Percentiles rank a stretch among this genome's conserved stretches.
These are phyloP conservation scores for Baryphthengus martii DNA, from an alignment of 2,113 vertebrate species.

Conservation along the genomic window DNA sequence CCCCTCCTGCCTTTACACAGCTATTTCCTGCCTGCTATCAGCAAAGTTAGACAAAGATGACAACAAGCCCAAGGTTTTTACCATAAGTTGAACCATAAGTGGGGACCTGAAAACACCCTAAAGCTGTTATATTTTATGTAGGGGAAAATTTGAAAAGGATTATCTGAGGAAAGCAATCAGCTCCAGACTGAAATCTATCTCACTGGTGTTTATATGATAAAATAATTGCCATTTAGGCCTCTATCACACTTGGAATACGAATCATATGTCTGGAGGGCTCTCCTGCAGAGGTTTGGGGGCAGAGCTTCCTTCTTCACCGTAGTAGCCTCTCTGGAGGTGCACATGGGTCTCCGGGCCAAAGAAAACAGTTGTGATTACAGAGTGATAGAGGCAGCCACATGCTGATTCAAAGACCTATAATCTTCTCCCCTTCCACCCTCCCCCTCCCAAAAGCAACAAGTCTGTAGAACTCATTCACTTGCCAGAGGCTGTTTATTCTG, in stretches of 20 bases:
- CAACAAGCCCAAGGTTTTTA: slow-evolving; percentile 57
- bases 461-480: slow-evolving; percentile 62
- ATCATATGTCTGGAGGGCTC: slow-evolving; percentile 64
- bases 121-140: slow-evolving; percentile 65
- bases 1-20: slow-evolving; percentile 70
- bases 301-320: slow-evolving; percentile 49
- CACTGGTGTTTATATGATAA: slow-evolving; percentile 67
- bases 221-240: slow-evolving; percentile 74
- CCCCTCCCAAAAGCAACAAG: slow-evolving; percentile 59
- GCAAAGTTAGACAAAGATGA: slow-evolving; percentile 67
- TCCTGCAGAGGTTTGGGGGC: slow-evolving; percentile 49
- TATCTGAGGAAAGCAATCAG: slow-evolving; percentile 61
- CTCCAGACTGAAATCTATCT: slow-evolving; percentile 65
- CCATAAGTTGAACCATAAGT: slow-evolving; percentile 61
- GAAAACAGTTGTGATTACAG: slow-evolving; percentile 70
- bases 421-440: slow-evolving; percentile 35
- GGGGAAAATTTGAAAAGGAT: slow-evolving; percentile 65
- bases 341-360: slow-evolving; percentile 58
- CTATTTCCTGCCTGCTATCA: slow-evolving; percentile 79
- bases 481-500: slow-evolving; percentile 75
- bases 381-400: slow-evolving; percentile 64
- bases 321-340: slow-evolving; percentile 62
- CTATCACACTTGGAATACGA: slow-evolving; percentile 69
- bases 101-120: slow-evolving; percentile 50
- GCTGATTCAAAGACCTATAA: slow-evolving; percentile 64